Base-by-base conservation (phyloP, 2,113 vertebrate genomes). In the Polyodon spathula region DNA sequence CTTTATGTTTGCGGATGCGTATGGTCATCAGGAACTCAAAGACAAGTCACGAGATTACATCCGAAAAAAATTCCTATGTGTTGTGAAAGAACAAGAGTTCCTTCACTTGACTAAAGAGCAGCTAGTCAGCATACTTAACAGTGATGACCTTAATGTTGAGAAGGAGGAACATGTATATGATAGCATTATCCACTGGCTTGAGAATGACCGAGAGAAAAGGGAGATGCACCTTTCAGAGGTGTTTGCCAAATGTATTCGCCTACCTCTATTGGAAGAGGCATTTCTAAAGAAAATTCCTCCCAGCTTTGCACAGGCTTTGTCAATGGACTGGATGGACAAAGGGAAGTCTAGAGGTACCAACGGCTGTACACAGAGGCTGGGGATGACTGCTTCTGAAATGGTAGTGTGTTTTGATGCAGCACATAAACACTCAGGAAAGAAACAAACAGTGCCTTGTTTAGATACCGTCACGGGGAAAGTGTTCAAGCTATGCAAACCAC, bases 371-470 rank as follows among this genome's bases (percentile, higher is more conserved):
- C 97, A 94, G 68, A 89, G 97, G 68, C 89, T 99, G 58, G 97
- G 97, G 63, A 99, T 99, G 97, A 99, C 95, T 6, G 95, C 97
- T 60, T 97, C 94, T 1, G 95, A 98, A 80, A 99, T 99, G 97
- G 89, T 99, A 76, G 95, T 99, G 71, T 98, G 95, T 83, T 98
- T 99, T 53, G 94, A 99, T 59, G 97, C 97, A 62, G 97, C 97
- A 76, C 95, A 95, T 83, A 99, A 97, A 91, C 97, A 99, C 93
- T 97, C 97, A 87, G 92, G 92, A 85, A 98, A 98, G 89, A 99
- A 98, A 89, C 97, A 98, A 90, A 99, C 95, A 65, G 95, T 98
- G 91, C 94, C 94, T 88, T 99, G 95, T 84, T 86, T 99, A 76
- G 97, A 99, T 84, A 90, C 88, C 10, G 86, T 83, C 69, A 89